phyloP scores from a whole-genome alignment of 2,113 vertebrate genomes.

The Phrynocephalus versicolor region DNA sequence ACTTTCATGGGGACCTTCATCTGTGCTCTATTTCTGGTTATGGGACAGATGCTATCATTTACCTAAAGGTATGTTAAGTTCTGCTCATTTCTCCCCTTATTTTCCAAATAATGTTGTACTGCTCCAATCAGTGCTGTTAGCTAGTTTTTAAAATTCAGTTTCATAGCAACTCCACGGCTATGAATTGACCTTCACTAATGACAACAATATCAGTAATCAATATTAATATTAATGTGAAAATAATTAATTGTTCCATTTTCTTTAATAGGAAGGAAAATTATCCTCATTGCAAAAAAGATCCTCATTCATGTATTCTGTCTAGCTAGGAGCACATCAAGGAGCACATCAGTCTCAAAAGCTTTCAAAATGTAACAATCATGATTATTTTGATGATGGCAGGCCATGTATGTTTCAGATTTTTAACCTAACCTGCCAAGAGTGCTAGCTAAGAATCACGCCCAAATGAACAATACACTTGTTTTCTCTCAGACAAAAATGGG shows the following conservation, averaged over 20 bases:
- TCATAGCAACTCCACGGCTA: neutral
- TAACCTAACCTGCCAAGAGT: neutral
- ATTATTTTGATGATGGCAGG: neutral
- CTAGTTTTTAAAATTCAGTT: neutral
- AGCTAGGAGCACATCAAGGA: too few relatives aligned
- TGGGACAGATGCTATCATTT: conserved; percentile 94
- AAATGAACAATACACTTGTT: neutral
- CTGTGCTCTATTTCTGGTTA: conserved; percentile 96
- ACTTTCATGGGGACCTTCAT: conserved; percentile 96
- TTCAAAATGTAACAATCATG: neutral
- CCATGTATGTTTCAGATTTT: neutral
- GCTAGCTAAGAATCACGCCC: neutral
- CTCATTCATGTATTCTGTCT: neutral
- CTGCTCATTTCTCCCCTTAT: neutral
- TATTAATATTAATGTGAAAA: neutral
- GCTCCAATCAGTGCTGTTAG: neutral
- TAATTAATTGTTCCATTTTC: neutral
- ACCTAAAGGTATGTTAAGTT: conserved; percentile 67
- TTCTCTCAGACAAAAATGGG: neutral
- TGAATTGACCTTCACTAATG: neutral
- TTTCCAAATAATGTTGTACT: neutral
- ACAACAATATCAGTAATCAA: neutral
- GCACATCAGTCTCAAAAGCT: neutral
- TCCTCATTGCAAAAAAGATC: neutral
- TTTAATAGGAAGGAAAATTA: neutral